A percentile compares a stretch with the other conserved stretches of the same genome.
These are phyloP conservation scores for Junonia oenone DNA, from an alignment of 2,888 invertebrate genomes.

Conservation along the genomic window DNA sequence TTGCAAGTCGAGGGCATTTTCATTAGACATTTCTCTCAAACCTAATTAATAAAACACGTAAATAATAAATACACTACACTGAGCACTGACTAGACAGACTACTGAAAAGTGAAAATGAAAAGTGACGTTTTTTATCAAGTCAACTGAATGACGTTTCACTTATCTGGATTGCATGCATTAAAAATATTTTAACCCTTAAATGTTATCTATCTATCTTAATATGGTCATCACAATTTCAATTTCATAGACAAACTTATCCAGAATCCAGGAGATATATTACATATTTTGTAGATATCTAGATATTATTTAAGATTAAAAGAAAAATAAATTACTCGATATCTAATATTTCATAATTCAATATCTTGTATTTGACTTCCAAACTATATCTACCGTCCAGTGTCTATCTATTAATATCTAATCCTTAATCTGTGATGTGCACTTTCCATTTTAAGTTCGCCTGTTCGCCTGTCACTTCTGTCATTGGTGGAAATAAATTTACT, in stretches of 20 bases:
- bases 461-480: not conserved
- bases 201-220: too few species aligned
- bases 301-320: too few species aligned
- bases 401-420: not conserved
- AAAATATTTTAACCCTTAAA: too few species aligned
- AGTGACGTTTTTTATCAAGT: not conserved
- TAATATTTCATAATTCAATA: too few species aligned
- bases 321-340: too few species aligned
- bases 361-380: too few species aligned
- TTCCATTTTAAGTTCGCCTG: too few species aligned
- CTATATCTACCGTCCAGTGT: not conserved
- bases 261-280: too few species aligned
- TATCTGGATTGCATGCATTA: not conserved
- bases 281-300: too few species aligned
- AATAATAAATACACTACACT: slow-evolving; percentile 2
- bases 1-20: slow-evolving; percentile 60
- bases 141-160: not conserved
- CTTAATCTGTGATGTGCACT: too few species aligned
- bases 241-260: too few species aligned
- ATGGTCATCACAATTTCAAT: too few species aligned
- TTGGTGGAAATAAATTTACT: not conserved
- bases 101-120: slow-evolving; percentile 7
- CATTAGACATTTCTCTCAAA: slow-evolving; percentile 63
- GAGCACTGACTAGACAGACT: not conserved
- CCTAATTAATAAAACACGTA: slow-evolving; percentile 2